Evolutionary conservation across 2,113 vertebrate genomes (phyloP), one percentile per base, ranked within the genome.

Genomic region (Salvelinus fontinalis): DNA sequence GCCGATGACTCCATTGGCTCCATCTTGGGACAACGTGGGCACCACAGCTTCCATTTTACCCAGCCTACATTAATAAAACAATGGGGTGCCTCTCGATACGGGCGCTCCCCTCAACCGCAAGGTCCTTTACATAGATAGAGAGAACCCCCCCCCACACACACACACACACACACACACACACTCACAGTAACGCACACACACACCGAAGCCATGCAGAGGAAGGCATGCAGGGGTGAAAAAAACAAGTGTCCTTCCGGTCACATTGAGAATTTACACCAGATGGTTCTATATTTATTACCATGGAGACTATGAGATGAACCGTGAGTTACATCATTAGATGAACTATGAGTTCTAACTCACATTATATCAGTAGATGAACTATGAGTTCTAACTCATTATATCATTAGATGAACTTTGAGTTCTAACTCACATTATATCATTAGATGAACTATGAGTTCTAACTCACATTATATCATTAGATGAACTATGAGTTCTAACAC

Each of bases 61-160:
- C 81, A 82, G 27, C 78, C 34, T 31, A 82, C 84, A 86, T 88
- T 85, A 89, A 90, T 90, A 89, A 90, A 88, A 6, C 78, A 66
- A 79, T 68, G 67, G 70, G 75, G 74, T 79, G 71, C 62, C 73
- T 72, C 79, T 84, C 75, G 26, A 18, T 14, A 16, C 4, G 51
- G 14, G 14, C 16, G 51, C 51, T 54, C 3, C 77, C 71, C 77
- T 44, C 64, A 70, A 79, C 83, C 77, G 75, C 73, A 83, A 59
- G 54, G 69, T 75, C 77, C 77, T 80, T 79, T 62, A 72, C 77
- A 79, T 74, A 73, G 3, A 2, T 54, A 66, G 3, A 18, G 51
- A 54, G 4, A 18, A 44, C 39, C 0, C 39, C 1, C 22, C 8
- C 60, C 2, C 7, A n/a, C 14, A 22, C 59, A 22, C 59, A 62